Conservation (phyloP, 2,888 invertebrate species). For the Platycheirus albimanus region DNA sequence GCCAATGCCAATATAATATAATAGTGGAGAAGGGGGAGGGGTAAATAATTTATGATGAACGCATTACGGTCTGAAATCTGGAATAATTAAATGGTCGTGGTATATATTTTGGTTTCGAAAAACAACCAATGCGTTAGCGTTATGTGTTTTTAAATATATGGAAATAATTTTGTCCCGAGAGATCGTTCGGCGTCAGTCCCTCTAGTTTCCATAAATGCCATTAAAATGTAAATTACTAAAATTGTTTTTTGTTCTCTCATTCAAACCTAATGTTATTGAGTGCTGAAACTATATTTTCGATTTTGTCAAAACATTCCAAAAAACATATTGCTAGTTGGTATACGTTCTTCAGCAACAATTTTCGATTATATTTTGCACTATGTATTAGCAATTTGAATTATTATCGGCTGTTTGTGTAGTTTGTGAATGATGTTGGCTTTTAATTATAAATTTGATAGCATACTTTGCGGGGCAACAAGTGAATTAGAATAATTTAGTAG, state of each 20-base stretch:
- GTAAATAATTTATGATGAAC: slow-evolving; percentile 61
- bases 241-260: slow-evolving; percentile 12
- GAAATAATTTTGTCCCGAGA: slow-evolving; percentile 1
- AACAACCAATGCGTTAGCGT: slow-evolving; percentile 21
- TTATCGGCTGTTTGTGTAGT: not conserved
- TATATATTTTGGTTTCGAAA: slow-evolving; percentile 14
- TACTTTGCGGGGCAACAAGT: slow-evolving; percentile 52
- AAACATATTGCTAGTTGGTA: no score
- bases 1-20: no score
- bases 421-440: slow-evolving; percentile 35
- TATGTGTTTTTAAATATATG: slow-evolving; percentile 40
- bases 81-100: slow-evolving; percentile 63
- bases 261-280: not conserved
- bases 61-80: slow-evolving; percentile 55
- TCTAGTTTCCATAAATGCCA: slow-evolving; percentile 13
- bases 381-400: slow-evolving; percentile 54
- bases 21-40: not conserved
- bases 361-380: slow-evolving; percentile 55
- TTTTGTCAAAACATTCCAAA: no score
- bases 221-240: slow-evolving; percentile 65
- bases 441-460: slow-evolving; percentile 49
- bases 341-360: slow-evolving; percentile 13
- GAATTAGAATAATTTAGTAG: slow-evolving; percentile 57
- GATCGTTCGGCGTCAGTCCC: no score
- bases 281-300: not conserved